Evolutionary conservation across 2,797 vertebrate species (phyloP).

Genomic region (Threskiornis aethiopicus): DNA sequence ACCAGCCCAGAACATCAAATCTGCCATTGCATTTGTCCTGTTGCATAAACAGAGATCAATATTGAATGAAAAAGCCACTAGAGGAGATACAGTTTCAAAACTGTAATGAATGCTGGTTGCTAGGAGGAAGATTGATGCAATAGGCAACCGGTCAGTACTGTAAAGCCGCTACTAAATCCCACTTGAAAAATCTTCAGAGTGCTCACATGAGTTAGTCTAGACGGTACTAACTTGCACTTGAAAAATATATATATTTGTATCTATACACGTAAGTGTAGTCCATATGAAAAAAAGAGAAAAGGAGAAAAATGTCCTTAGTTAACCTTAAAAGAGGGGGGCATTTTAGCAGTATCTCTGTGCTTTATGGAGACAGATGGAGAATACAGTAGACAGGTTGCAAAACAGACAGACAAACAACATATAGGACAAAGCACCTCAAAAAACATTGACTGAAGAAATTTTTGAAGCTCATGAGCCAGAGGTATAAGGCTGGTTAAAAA

Average conservation of each 20-base stretch:
- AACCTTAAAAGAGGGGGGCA: conserved; percentile 56
- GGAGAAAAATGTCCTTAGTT: conserved; percentile 49
- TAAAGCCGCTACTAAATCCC: conserved; percentile 47
- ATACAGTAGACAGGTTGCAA: conserved; percentile 70
- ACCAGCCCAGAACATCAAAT: conserved; percentile 62
- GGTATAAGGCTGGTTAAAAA: conserved; percentile 75
- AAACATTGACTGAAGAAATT: conserved; percentile 63
- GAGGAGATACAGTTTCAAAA: conserved; percentile 34
- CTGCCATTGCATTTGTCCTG: conserved; percentile 50
- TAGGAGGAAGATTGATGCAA: conserved; percentile 55
- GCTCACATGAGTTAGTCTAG: conserved; percentile 44
- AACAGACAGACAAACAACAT: conserved; percentile 74
- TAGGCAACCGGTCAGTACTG: conserved; percentile 34
- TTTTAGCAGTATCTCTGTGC: conserved; percentile 68
- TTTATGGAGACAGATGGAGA: conserved; percentile 76
- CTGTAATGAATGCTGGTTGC: conserved; percentile 61
- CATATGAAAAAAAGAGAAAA: conserved; percentile 30
- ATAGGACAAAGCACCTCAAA: conserved; percentile 74
- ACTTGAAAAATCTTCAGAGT: conserved; percentile 55
- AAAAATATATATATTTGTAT: conserved; percentile 52
- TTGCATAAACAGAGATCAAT: conserved; percentile 60
- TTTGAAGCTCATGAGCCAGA: conserved; percentile 62
- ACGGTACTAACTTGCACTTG: conserved; percentile 45
- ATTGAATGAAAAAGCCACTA: conserved; percentile 51
- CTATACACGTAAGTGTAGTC: conserved; percentile 16